Evolutionary conservation across 1,140 invertebrate genomes (phyloP).

Genomic region (Saccostrea cuccullata): DNA sequence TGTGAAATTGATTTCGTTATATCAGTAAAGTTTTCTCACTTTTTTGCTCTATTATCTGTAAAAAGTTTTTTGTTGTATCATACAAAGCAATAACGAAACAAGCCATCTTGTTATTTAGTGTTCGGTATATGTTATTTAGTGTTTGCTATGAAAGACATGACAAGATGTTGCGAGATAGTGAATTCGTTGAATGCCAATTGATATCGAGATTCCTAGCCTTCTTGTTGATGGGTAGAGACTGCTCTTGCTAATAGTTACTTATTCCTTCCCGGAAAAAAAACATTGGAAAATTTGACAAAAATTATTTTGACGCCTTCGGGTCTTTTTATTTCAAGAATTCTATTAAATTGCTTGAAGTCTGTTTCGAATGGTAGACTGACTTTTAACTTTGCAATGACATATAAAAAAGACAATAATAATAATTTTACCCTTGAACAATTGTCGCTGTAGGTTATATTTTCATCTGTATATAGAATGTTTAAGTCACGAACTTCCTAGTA

Average conservation of each 20-base stretch:
- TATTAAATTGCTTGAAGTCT: no score
- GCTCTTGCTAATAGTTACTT: neutral
- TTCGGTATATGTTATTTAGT: neutral
- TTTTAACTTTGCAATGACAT: no score
- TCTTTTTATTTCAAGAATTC: no score
- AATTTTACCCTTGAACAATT: no score
- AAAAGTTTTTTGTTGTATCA: constrained; percentile 15
- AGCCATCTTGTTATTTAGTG: neutral
- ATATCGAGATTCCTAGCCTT: neutral
- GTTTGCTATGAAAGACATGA: neutral
- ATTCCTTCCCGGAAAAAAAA: no score
- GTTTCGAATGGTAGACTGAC: no score
- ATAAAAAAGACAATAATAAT: no score
- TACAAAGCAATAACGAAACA: neutral
- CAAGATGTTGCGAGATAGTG: neutral
- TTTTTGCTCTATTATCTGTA: neutral
- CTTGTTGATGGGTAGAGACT: neutral
- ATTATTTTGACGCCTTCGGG: no score
- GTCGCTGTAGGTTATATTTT: no score
- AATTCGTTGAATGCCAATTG: constrained; percentile 27
- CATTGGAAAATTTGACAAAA: no score
- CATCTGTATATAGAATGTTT: no score
- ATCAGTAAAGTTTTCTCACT: neutral
- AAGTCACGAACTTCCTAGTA: no score
- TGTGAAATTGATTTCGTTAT: neutral